Conservation (phyloP, 2,113 vertebrate genomes). For the Chaenogobius annularis region DNA sequence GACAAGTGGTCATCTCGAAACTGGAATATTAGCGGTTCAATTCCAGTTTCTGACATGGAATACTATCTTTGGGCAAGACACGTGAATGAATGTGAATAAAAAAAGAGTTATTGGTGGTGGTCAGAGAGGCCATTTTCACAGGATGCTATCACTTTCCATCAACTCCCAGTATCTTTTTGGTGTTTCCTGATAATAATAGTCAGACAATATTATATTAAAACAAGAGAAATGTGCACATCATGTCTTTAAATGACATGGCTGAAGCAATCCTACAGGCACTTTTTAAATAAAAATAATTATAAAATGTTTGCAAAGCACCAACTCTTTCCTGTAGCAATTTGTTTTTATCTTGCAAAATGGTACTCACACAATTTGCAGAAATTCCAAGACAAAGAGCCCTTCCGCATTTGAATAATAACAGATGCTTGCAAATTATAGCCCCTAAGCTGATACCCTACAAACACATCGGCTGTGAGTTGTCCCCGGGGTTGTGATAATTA, state of each 20-base stretch:
- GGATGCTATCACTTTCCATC: too few species aligned
- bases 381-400: slow-evolving; percentile 14
- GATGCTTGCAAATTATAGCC: slow-evolving; percentile 17
- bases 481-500: slow-evolving; percentile 49
- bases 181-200: too few species aligned
- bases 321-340: slow-evolving; percentile 27
- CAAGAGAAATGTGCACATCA: too few species aligned
- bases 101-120: too few species aligned
- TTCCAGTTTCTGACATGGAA: too few species aligned
- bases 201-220: too few species aligned
- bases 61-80: too few species aligned
- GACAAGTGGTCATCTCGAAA: neutral
- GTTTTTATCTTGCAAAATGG: slow-evolving; percentile 28
- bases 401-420: slow-evolving; percentile 28
- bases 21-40: too few species aligned
- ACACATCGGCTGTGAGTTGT: slow-evolving; percentile 16
- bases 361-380: neutral
- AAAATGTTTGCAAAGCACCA: slow-evolving; percentile 27
- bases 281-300: slow-evolving; percentile 21
- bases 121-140: too few species aligned
- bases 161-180: too few species aligned
- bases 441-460: slow-evolving; percentile 21
- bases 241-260: too few species aligned
- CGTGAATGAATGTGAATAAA: too few species aligned
- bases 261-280: neutral